phyloP scores from a whole-genome alignment of 2,797 vertebrate species.

The Malurus splendens region DNA sequence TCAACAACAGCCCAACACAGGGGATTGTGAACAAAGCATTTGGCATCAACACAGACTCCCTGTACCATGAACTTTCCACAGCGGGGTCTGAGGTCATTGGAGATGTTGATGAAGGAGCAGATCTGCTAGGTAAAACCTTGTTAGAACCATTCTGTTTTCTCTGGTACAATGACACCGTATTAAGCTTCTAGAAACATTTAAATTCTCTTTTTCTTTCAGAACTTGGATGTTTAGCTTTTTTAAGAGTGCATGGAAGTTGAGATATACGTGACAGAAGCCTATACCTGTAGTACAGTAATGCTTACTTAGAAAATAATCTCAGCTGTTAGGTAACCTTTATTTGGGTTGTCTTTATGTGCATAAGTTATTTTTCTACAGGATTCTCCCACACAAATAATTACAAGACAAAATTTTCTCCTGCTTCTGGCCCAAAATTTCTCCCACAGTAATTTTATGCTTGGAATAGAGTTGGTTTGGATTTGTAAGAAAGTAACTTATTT shows the following conservation, averaged over 20 bases:
- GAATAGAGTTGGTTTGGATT: background rate
- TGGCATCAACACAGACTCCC: conserved; percentile 96
- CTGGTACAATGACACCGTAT: background rate
- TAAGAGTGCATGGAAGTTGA: background rate
- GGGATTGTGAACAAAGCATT: conserved; percentile 98
- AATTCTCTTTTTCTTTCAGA: background rate
- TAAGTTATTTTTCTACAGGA: background rate
- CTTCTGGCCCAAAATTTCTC: background rate
- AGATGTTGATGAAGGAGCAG: conserved; percentile 95
- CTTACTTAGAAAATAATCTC: background rate
- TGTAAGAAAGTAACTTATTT: background rate
- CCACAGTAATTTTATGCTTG: background rate
- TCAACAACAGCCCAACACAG: conserved; percentile 85
- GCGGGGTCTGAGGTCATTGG: conserved; percentile 96
- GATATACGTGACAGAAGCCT: background rate
- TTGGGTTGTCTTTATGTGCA: background rate
- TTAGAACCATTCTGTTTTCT: background rate
- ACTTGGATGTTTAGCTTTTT: background rate
- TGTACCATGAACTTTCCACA: conserved; percentile 95
- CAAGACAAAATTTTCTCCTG: background rate
- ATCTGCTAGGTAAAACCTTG: conserved; percentile 85
- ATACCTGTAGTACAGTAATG: background rate
- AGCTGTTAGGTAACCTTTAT: background rate
- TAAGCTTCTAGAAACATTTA: background rate
- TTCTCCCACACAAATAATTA: background rate